A percentile compares a stretch with the other conserved stretches of the same genome.
Evolutionary conservation across 2,113 vertebrate species (phyloP).

Genomic region (Ammodramus savannarum): DNA sequence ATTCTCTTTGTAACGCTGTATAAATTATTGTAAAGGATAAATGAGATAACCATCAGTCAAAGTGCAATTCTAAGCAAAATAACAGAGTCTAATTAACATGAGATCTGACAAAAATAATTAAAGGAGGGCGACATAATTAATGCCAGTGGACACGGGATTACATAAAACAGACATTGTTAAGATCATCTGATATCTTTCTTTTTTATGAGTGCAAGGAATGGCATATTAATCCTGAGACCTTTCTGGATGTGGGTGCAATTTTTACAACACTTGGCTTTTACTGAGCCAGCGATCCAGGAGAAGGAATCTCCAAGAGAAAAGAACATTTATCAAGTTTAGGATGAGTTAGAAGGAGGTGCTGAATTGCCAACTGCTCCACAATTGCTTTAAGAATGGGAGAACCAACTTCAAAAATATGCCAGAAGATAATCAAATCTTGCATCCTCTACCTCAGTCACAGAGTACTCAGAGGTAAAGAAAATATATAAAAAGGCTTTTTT

Average conservation of each 20-base stretch:
- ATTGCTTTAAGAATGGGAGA: not conserved
- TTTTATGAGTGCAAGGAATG: not conserved
- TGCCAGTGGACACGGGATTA: not conserved
- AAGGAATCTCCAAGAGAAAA: not conserved
- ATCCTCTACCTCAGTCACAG: not conserved
- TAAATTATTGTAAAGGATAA: not conserved
- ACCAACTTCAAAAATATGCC: not conserved
- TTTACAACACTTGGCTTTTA: not conserved
- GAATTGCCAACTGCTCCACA: not conserved
- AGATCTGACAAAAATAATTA: not conserved
- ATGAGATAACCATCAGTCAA: not conserved
- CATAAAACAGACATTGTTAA: not conserved
- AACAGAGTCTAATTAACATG: not conserved
- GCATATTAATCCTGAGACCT: not conserved
- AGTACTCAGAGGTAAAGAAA: not conserved
- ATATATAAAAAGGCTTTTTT: not conserved
- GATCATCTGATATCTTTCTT: not conserved
- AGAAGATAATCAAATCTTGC: not conserved
- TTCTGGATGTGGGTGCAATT: not conserved
- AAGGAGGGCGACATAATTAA: not conserved
- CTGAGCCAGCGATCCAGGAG: not conserved
- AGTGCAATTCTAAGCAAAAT: not conserved
- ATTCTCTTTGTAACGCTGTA: not conserved
- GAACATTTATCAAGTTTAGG: not conserved
- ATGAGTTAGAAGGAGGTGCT: not conserved